Evolutionary conservation across 2,888 invertebrate species (phyloP), one percentile per base, ranked within the genome.

Genomic region (Oscheius sp.): DNA sequence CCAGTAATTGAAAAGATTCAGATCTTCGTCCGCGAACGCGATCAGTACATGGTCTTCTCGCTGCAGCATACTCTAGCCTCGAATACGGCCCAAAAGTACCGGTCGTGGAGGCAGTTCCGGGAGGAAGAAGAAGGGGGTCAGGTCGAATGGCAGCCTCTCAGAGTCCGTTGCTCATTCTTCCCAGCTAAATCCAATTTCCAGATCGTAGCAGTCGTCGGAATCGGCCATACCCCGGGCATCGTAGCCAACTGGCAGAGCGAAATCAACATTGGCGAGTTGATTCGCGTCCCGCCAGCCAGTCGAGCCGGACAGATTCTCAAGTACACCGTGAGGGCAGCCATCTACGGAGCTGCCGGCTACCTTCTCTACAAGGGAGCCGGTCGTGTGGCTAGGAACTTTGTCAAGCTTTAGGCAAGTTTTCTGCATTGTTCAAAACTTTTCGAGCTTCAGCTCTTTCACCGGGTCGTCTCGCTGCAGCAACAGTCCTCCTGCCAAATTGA

Each of bases 141-240:
- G 47, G 76, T 62, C 21, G 78, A 76, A 35, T 84, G 76, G 71
- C 82, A 86, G 80, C 81, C 83, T 4, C 48, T 84, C 2, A 77
- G 73, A 50, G 75, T 77, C 29, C 59, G 66, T 58, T 48, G 3
- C 42, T 5, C 29, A 50, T 48, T 65, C 21, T 13, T 32, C 55
- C n/a, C 35, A 9, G 0, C 35, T 68, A 11, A 66, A 35, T 21
- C 21, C 21, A 21, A 7, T 42, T 42, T 42, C 89, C 89, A 94
- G 81, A 93, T 97, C 50, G 98, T 99, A 2, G 97, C 95, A 48
- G 94, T 99, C n/a, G 97, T 99, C 32, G 98, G 98, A 10, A 95
- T 98, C 78, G 98, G 98, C 0, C 99, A 99, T 90, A 93, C 94
- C 32, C 93, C 94, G 53, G 98, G 98, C 70, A 98, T 98, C 83